phyloP scores from a whole-genome alignment of 2,888 invertebrate species.

The Brachylomia viminalis region DNA sequence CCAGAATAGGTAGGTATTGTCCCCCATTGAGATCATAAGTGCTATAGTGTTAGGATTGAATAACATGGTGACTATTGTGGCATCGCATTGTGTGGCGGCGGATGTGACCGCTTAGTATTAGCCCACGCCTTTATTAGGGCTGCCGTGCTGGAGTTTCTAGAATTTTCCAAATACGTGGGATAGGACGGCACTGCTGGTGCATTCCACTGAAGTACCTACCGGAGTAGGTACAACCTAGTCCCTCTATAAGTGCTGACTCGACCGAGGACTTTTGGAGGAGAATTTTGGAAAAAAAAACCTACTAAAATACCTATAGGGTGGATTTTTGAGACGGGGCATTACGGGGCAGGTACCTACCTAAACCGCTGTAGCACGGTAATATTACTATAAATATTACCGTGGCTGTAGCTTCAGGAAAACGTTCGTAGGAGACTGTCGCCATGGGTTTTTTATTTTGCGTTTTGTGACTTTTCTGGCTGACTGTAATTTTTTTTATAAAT shows the following conservation, averaged over 20 bases:
- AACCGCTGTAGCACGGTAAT: no score
- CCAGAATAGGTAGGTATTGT: slow-evolving; percentile 20
- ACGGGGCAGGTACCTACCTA: no score
- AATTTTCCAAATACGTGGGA: neutral
- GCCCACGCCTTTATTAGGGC: slow-evolving; percentile 43
- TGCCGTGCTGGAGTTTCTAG: slow-evolving; percentile 1
- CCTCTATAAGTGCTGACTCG: neutral
- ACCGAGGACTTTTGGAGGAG: no score
- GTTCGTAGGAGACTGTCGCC: no score
- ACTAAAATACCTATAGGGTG: no score
- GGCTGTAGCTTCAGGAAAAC: no score
- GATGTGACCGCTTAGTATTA: slow-evolving; percentile 62
- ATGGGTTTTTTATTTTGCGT: no score
- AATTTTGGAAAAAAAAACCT: neutral
- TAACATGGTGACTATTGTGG: slow-evolving; percentile 42
- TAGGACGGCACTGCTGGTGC: neutral
- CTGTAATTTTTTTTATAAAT: no score
- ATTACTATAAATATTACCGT: no score
- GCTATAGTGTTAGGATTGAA: slow-evolving; percentile 61
- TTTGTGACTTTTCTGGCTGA: no score
- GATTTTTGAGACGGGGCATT: no score
- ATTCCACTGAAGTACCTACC: neutral
- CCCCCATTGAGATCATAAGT: slow-evolving; percentile 19
- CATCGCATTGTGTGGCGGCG: slow-evolving; percentile 62
- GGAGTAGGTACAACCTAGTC: neutral